Evolutionary conservation across 1,140 invertebrate species (phyloP).

Genomic region (Lasioglossum baleicum): DNA sequence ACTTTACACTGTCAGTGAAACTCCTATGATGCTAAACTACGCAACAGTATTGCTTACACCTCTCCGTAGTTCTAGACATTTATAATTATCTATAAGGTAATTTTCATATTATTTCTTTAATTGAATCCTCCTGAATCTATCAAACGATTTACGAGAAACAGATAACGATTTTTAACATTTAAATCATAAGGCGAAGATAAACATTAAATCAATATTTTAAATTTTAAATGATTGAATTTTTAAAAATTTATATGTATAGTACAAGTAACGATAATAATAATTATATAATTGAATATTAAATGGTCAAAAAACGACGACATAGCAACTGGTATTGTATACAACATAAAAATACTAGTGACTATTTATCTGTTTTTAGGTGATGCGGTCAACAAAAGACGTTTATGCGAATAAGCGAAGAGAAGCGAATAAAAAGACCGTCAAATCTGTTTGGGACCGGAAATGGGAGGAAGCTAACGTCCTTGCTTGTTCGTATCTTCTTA

Average conservation of each 20-base stretch:
- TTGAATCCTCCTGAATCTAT: too few relatives aligned
- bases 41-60: background rate
- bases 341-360: background rate
- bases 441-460: background rate
- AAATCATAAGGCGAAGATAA: too few relatives aligned
- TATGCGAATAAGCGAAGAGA: background rate
- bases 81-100: conserved; percentile 17
- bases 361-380: conserved; percentile 1
- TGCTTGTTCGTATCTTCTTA: background rate
- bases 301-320: too few relatives aligned
- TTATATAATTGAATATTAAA: too few relatives aligned
- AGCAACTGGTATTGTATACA: too few relatives aligned
- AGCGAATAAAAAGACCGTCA: background rate
- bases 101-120: background rate
- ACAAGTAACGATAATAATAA: too few relatives aligned
- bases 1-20: conserved; percentile 4
- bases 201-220: too few relatives aligned
- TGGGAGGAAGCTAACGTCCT: background rate
- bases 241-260: too few relatives aligned
- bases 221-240: too few relatives aligned
- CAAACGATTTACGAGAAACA: too few relatives aligned
- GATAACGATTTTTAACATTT: too few relatives aligned
- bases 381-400: background rate
- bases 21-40: background rate
- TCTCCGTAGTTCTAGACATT: conserved; percentile 8